Evolutionary conservation across 1,140 invertebrate species (phyloP).

Genomic region (Drosophila malerkotliana): DNA sequence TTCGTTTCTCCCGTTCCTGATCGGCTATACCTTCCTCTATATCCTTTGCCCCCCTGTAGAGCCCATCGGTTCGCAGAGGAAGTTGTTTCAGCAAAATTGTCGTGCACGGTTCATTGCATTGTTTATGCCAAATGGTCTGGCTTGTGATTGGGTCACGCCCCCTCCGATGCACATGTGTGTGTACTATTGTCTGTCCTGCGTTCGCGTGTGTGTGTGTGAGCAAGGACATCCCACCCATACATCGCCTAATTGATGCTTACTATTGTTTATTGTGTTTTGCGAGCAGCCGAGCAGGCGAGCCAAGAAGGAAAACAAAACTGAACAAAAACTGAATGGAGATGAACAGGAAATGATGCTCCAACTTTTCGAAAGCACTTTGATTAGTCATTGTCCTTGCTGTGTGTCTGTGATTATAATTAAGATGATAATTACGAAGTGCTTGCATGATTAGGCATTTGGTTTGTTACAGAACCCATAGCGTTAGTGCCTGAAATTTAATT

Average conservation of each 20-base stretch:
- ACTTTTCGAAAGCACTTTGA: conserved; percentile 33
- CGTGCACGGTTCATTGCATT: conserved; percentile 64
- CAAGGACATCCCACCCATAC: conserved; percentile 36
- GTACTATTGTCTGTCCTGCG: conserved; percentile 1
- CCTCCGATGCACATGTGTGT: conserved; percentile 25
- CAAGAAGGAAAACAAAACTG: conserved; percentile 19
- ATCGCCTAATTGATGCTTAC: conserved; percentile 65
- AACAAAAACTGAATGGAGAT: conserved; percentile 29
- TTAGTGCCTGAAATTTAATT: too few relatives aligned
- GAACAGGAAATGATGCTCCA: conserved; percentile 40
- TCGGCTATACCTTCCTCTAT: neutral
- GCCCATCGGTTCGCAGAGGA: conserved; percentile 32
- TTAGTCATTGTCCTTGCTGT: conserved; percentile 40
- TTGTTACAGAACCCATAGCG: neutral
- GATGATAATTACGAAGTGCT: conserved; percentile 20
- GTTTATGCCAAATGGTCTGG: conserved; percentile 69
- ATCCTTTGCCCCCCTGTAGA: conserved; percentile 9
- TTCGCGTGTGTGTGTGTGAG: neutral
- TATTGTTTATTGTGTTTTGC: conserved; percentile 39
- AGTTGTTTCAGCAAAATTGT: conserved; percentile 63
- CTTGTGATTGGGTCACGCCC: conserved; percentile 44
- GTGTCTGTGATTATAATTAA: conserved; percentile 25
- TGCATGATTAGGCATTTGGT: conserved; percentile 26
- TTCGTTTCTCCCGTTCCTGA: neutral
- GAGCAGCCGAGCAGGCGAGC: conserved; percentile 10